Evolutionary conservation across 2,888 invertebrate species (phyloP).

Genomic region (Clepsis dumicolana): DNA sequence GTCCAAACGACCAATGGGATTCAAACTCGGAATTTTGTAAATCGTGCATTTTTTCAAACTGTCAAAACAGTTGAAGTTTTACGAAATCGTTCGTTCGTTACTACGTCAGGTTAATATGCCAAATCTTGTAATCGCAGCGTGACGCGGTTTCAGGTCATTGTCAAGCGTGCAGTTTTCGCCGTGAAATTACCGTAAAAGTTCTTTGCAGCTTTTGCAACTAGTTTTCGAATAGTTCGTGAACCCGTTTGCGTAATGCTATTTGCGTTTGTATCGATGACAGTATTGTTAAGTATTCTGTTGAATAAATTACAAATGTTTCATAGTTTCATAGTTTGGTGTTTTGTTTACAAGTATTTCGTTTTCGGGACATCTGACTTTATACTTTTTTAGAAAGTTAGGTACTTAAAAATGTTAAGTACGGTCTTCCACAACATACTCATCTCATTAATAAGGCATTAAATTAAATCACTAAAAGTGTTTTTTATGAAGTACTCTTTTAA

Average conservation of each 20-base stretch:
- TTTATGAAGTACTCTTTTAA: too few species aligned
- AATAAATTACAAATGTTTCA: conserved; percentile 2
- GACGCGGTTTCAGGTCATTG: conserved; percentile 74
- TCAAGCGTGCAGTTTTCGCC: conserved; percentile 71
- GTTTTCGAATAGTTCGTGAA: conserved; percentile 64
- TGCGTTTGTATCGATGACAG: conserved; percentile 54
- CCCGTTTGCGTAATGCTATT: conserved; percentile 70
- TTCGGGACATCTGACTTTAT: too few species aligned
- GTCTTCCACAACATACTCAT: too few species aligned
- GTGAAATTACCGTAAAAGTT: conserved; percentile 78
- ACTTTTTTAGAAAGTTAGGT: too few species aligned
- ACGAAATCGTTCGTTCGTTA: conserved; percentile 27
- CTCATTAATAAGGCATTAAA: too few species aligned
- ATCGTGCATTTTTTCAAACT: conserved; percentile 20
- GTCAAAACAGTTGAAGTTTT: conserved; percentile 21
- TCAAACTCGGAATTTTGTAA: too few species aligned
- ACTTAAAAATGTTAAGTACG: too few species aligned
- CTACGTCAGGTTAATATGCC: conserved; percentile 20
- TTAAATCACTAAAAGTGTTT: too few species aligned
- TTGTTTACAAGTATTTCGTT: background rate
- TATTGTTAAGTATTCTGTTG: conserved; percentile 15
- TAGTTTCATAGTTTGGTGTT: background rate
- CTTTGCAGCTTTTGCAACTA: conserved; percentile 72
- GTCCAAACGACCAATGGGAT: too few species aligned
- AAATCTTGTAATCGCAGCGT: conserved; percentile 45